phyloP scores from a whole-genome alignment of 2,797 vertebrate genomes.

The Cirrhinus mrigala region DNA sequence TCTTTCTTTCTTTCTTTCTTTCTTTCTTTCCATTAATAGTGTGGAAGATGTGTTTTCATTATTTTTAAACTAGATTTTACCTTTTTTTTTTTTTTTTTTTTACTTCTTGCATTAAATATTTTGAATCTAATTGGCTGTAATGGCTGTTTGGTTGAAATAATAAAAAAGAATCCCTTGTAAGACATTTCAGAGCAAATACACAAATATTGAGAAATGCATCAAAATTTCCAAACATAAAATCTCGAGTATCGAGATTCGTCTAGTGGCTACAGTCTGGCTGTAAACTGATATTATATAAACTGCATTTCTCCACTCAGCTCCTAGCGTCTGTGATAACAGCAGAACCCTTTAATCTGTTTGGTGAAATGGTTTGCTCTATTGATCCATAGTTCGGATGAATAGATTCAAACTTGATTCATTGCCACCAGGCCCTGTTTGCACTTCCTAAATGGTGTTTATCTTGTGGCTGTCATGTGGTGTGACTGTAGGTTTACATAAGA shows the following conservation, averaged over 20 bases:
- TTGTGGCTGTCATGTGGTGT: conserved; percentile 36
- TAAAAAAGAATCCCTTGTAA: not conserved
- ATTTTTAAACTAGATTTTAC: not conserved
- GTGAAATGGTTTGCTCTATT: conserved; percentile 41
- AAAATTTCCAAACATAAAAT: not conserved
- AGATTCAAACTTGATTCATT: conserved; percentile 49
- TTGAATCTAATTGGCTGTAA: not conserved
- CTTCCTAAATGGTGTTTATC: conserved; percentile 49
- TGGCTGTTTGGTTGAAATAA: not conserved
- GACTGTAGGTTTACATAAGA: conserved; percentile 43
- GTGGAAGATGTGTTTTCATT: not conserved
- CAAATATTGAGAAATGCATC: not conserved
- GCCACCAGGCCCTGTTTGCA: conserved; percentile 44
- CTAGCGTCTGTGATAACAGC: conserved; percentile 25
- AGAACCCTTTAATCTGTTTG: conserved; percentile 45
- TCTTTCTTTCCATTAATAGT: not conserved
- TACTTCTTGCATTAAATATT: not conserved
- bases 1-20: too few species aligned
- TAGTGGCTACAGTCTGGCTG: not conserved
- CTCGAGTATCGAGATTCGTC: not conserved
- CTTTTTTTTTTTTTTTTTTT: too few species aligned
- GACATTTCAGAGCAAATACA: not conserved
- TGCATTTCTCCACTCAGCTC: not conserved
- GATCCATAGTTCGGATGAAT: conserved; percentile 40
- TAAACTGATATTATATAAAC: conserved; percentile 27